Percentiles rank a stretch among this genome's conserved stretches.
phyloP scores from a whole-genome alignment of 64 coral and sea anemone genomes.

The Actinia tenebrosa region DNA sequence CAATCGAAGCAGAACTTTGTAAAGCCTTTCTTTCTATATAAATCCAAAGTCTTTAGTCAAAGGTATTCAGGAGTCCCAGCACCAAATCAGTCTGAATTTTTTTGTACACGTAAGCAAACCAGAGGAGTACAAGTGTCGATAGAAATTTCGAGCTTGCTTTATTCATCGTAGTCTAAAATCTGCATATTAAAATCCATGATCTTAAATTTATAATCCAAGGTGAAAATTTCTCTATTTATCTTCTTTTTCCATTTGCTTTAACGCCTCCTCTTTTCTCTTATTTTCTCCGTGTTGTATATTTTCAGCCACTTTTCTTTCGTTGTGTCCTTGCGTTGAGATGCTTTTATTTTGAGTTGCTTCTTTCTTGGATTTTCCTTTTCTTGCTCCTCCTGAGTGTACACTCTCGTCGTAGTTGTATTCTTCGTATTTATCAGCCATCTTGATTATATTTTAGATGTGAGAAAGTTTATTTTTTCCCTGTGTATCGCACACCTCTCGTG shows the following conservation, averaged over 20 bases:
- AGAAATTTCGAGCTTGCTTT: neutral
- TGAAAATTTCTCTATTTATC: neutral
- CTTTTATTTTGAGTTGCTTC: conserved; percentile 87
- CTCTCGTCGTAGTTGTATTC: conserved; percentile 93
- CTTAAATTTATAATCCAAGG: neutral
- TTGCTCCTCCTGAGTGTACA: conserved; percentile 67
- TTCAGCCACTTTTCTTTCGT: conserved; percentile 74
- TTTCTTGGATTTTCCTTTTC: conserved; percentile 90
- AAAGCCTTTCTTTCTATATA: neutral
- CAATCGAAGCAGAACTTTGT: neutral
- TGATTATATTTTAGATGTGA: neutral
- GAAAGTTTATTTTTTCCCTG: neutral
- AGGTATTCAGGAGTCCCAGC: neutral
- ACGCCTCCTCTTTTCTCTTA: conserved; percentile 82
- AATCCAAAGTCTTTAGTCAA: neutral
- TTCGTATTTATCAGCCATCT: conserved; percentile 70
- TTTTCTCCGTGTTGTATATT: conserved; percentile 93
- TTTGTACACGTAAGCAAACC: neutral
- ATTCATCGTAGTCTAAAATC: neutral
- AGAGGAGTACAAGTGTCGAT: neutral
- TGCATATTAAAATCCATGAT: neutral
- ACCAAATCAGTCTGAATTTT: neutral
- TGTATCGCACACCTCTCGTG: neutral
- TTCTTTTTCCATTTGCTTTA: conserved; percentile 19
- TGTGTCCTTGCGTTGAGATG: conserved; percentile 47